Base-by-base conservation (phyloP, 2,113 vertebrate genomes). In the Phalacrocorax pelagicus region DNA sequence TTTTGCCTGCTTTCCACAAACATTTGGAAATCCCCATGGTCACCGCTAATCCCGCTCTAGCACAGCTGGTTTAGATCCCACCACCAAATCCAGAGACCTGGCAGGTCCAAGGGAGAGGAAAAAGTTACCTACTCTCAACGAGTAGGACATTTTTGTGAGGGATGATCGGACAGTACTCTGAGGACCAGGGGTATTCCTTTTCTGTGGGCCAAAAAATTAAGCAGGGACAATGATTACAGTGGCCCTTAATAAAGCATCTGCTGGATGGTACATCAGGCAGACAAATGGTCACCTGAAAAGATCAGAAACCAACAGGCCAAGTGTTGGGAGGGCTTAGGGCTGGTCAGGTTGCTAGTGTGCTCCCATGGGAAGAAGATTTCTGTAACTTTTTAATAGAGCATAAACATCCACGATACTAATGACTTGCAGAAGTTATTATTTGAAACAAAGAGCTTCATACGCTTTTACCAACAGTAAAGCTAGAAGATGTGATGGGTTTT, bases 361-460 rank as follows among this genome's bases (percentile, higher is more conserved):
- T 88, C n/a, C 78, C 1, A 0, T 0, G 0, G 66, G 15, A 70
- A 67, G 23, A 71, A 44, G 3, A 10, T 17, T 55, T 20, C 38
- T 26, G 20, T 74, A 16, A 7, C 30, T 54, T 70, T 40, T 58
- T 42, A 55, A 46, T 8, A 7, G 15, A 38, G 40, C 1, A 1
- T 11, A 15, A 66, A 59, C 47, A 63, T 57, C 58, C 62, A 47
- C 1, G 2, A 30, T 9, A 32, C 16, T n/a, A 65, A 61, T 22
- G 21, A 40, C 27, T 55, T 34, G 47, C 19, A 36, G 36, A 74
- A 74, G 22, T 66, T 17, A 21, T 15, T 49, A 27, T 27, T 49
- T 44, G 26, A 69, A 86, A 32, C 47, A 62, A 70, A 80, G 38
- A 27, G 12, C 44, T 92, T 66, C 36, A 22, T 49, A 38, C 29